Evolutionary conservation across 2,797 vertebrate species (phyloP).

Genomic region (Amblyopsis hoosieri): DNA sequence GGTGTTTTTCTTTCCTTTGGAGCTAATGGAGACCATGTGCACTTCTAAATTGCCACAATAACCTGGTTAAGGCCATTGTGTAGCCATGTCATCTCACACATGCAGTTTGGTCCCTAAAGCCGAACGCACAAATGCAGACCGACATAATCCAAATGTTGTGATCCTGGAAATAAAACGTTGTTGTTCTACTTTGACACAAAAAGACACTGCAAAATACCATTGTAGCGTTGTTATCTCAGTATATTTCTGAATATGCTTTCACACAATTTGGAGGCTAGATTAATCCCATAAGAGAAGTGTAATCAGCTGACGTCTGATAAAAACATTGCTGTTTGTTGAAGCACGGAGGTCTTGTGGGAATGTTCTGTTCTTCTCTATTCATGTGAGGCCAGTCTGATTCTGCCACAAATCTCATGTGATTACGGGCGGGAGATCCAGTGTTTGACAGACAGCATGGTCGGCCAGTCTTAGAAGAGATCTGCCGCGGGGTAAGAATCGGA

Average conservation of each 20-base stretch:
- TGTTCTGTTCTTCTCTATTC: conserved; percentile 19
- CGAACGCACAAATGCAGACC: conserved; percentile 4
- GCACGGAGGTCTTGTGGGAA: conserved; percentile 27
- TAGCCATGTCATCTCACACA: conserved; percentile 43
- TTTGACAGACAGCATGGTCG: conserved; percentile 51
- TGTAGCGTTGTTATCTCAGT: no score
- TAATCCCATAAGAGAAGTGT: no score
- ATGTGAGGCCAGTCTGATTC: neutral
- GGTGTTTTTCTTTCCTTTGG: conserved; percentile 22
- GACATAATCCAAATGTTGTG: neutral
- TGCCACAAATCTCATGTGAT: conserved; percentile 73
- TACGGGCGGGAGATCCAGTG: conserved; percentile 39
- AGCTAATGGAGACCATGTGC: conserved; percentile 62
- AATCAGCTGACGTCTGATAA: neutral
- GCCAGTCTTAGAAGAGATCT: conserved; percentile 45
- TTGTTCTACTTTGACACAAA: no score
- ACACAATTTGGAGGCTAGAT: no score
- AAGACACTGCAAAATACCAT: no score
- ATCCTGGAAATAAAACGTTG: no score
- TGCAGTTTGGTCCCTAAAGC: conserved; percentile 2
- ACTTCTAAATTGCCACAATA: conserved; percentile 54
- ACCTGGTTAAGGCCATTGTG: conserved; percentile 61
- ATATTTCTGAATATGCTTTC: no score
- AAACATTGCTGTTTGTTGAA: conserved; percentile 12
- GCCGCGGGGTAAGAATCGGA: conserved; percentile 22